Conservation (phyloP, 2,113 vertebrate species). For the Regulus satrapa region DNA sequence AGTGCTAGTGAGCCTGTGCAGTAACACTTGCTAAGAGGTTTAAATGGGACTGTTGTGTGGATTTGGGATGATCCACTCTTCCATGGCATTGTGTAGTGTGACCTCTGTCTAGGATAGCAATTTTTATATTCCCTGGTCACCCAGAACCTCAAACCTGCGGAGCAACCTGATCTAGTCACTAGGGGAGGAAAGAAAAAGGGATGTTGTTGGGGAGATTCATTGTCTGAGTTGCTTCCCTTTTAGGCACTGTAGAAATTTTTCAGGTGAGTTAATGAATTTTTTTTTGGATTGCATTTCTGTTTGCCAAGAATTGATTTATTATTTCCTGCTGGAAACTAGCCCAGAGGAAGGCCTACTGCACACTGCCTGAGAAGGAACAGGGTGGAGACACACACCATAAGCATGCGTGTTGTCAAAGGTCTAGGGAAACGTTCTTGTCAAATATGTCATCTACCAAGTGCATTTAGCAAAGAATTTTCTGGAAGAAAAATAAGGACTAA, state of each 20-base stretch:
- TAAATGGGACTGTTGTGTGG: not conserved
- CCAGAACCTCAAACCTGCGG: not conserved
- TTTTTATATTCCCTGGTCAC: not conserved
- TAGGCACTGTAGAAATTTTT: not conserved
- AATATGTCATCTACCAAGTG: not conserved
- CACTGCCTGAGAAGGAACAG: not conserved
- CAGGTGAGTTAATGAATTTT: not conserved
- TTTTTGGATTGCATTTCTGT: not conserved
- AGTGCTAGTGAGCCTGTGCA: not conserved
- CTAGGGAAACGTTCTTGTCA: not conserved
- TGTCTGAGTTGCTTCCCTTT: not conserved
- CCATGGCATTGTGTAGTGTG: not conserved
- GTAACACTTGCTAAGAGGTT: not conserved
- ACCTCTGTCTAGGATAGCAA: not conserved
- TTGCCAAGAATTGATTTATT: not conserved
- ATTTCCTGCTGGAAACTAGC: not conserved
- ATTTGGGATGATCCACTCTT: not conserved
- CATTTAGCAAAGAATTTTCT: not conserved
- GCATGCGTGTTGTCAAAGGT: not conserved
- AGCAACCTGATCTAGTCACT: not conserved
- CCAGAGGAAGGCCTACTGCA: not conserved
- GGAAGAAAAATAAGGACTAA: not conserved
- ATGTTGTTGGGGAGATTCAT: not conserved
- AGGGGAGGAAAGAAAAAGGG: not conserved
- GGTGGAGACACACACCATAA: not conserved